A percentile compares a stretch with the other conserved stretches of the same genome.
Evolutionary conservation across 2,888 invertebrate genomes (phyloP).

Genomic region (Crepidodera aurea): DNA sequence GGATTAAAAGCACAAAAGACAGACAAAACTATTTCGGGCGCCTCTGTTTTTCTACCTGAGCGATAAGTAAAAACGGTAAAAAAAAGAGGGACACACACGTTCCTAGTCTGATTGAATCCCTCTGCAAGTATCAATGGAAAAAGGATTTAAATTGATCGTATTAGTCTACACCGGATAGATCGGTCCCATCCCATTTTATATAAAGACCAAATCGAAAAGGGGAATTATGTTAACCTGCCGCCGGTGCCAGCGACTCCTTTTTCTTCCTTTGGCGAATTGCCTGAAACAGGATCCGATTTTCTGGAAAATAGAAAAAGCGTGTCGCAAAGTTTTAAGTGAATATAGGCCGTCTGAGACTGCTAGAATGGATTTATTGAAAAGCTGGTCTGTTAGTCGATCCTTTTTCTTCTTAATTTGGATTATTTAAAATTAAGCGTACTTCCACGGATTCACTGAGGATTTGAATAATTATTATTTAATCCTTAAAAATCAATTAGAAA

Average conservation of each 20-base stretch:
- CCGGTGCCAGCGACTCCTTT: neutral
- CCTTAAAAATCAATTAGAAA: too few species aligned
- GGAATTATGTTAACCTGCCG: slow-evolving; percentile 21
- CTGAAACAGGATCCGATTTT: neutral
- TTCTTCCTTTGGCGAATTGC: neutral
- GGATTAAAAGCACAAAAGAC: too few species aligned
- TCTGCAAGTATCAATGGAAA: slow-evolving; percentile 22
- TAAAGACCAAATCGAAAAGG: slow-evolving; percentile 22
- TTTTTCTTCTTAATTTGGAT: too few species aligned
- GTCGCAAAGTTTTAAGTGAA: neutral
- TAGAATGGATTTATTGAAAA: too few species aligned
- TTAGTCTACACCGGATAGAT: slow-evolving; percentile 27
- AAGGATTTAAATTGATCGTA: slow-evolving; percentile 28
- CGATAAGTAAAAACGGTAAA: slow-evolving; percentile 1
- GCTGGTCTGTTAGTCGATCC: too few species aligned
- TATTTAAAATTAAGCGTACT: too few species aligned
- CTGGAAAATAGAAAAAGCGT: neutral
- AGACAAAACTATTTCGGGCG: neutral
- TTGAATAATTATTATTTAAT: too few species aligned
- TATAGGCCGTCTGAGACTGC: too few species aligned
- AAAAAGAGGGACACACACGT: slow-evolving; percentile 14
- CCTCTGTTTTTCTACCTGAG: slow-evolving; percentile 2
- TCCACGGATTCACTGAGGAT: too few species aligned
- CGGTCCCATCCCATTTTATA: slow-evolving; percentile 14
- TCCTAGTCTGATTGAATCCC: slow-evolving; percentile 27